These are phyloP conservation scores for Beroe ovata DNA, from an alignment of 37 sponge, comb jelly and placozoan species.

Conservation along the genomic window DNA sequence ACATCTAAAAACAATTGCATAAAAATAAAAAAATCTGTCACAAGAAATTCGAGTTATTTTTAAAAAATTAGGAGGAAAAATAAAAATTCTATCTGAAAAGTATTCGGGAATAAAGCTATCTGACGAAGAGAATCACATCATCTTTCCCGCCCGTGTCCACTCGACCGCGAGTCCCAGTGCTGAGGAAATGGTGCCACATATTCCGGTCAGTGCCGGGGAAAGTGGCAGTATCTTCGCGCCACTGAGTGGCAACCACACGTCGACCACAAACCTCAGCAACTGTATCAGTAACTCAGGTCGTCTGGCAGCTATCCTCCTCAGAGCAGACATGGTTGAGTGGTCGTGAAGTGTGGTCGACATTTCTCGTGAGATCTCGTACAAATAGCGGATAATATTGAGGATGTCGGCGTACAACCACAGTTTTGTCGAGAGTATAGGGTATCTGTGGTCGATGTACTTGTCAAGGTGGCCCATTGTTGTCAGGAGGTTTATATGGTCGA, in stretches of 20 bases:
- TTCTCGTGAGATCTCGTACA: neutral
- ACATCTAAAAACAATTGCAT: too few relatives aligned
- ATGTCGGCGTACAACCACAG: constrained; percentile 52
- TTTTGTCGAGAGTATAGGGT: neutral
- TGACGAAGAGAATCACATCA: neutral
- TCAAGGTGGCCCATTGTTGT: neutral
- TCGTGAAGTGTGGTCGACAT: neutral
- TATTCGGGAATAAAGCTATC: too few relatives aligned
- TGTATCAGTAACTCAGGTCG: neutral
- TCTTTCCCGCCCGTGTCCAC: neutral
- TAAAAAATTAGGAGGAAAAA: too few relatives aligned
- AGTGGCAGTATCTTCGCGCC: neutral
- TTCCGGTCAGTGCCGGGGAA: neutral
- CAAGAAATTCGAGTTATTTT: too few relatives aligned
- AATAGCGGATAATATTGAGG: neutral
- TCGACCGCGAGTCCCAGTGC: neutral
- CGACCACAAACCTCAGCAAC: neutral
- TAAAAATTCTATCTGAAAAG: too few relatives aligned
- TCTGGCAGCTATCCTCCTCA: neutral
- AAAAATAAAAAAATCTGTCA: too few relatives aligned
- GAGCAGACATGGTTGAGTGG: neutral
- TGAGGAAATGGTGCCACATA: constrained; percentile 27
- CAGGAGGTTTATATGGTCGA: constrained; percentile 73
- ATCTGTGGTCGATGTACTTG: neutral
- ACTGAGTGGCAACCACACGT: constrained; percentile 26